Base-by-base conservation (phyloP, 2,113 vertebrate species). In the Nycticebus coucang region DNA sequence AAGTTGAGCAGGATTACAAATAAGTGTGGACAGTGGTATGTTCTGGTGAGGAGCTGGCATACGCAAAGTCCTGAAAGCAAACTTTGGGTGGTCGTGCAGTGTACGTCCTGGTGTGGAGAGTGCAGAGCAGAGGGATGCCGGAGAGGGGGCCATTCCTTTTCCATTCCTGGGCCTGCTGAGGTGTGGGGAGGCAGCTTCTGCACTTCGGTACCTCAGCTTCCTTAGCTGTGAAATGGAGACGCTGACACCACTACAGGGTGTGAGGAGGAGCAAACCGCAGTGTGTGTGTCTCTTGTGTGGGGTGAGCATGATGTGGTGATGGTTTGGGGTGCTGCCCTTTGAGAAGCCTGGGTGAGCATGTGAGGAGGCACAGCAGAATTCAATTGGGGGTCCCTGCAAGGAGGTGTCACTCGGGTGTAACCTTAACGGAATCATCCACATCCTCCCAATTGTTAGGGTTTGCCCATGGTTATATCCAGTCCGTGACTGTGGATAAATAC, bases 401-500 rank as follows among this genome's bases (percentile, higher is more conserved):
- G 92, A 53, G 5, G 72, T 68, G 59, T 90, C 95, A 91, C 91
- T 81, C 12, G 75, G 90, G 89, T 17, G 74, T 71, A 60, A 64
- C 26, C 0, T 5, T 45, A 37, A 28, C 15, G 69, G 72, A 89
- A 96, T 64, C 30, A 9, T 50, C 86, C n/a, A 10, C 69, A 72
- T 94, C 53, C 17, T 97, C 71, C 62, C 33, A 53, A 94, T 78
- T 80, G 77, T 93, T 97, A 89, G 83, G 87, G 80, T 95, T 94
- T 90, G 89, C 74, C 93, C 35, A 79, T 92, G 95, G 91, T 97
- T 97, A 95, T 97, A 90, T 93, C 55, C 89, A 97, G 94, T 98
- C 96, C 89, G 68, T 81, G 94, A 74, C 95, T 95, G 89, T 90
- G 96, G 97, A 97, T 96, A 98, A 96, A 98, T 96, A 96, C 28